Evolutionary conservation across 2,797 vertebrate genomes (phyloP).

Genomic region (Melanotaenia parkinsoni): DNA sequence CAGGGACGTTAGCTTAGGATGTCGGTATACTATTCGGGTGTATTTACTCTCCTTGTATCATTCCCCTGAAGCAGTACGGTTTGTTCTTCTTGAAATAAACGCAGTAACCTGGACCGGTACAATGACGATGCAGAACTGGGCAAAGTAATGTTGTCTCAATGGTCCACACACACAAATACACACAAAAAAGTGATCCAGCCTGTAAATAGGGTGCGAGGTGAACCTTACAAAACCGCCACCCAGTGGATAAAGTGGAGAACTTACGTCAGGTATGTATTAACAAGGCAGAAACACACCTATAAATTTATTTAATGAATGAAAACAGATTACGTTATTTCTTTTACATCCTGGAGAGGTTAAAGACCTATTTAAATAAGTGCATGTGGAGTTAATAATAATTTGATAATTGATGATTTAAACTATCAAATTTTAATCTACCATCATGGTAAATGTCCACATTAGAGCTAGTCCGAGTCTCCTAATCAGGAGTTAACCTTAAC

Average conservation of each 20-base stretch:
- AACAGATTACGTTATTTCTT: background rate
- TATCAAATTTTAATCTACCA: background rate
- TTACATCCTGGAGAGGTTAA: background rate
- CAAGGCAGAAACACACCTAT: background rate
- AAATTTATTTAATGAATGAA: background rate
- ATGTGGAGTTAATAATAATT: background rate
- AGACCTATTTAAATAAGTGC: background rate
- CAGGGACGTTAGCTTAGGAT: background rate
- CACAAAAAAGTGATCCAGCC: background rate
- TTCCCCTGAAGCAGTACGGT: background rate
- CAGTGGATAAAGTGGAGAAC: slow-evolving; percentile 37
- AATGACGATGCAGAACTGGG: slow-evolving; percentile 53
- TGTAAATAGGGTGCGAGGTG: background rate
- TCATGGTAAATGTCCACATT: background rate
- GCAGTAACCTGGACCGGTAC: background rate
- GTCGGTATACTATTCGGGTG: background rate
- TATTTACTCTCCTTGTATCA: background rate
- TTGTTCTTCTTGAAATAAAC: background rate
- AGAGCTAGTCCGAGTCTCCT: slow-evolving; percentile 6
- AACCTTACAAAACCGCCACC: slow-evolving; percentile 57
- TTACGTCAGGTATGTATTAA: background rate
- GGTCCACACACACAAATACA: slow-evolving; percentile 3
- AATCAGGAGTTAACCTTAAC: background rate
- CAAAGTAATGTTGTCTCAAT: slow-evolving; percentile 30
- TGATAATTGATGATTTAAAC: background rate